Evolutionary conservation across 2,113 vertebrate species (phyloP).

Genomic region (Aramus guarauna): DNA sequence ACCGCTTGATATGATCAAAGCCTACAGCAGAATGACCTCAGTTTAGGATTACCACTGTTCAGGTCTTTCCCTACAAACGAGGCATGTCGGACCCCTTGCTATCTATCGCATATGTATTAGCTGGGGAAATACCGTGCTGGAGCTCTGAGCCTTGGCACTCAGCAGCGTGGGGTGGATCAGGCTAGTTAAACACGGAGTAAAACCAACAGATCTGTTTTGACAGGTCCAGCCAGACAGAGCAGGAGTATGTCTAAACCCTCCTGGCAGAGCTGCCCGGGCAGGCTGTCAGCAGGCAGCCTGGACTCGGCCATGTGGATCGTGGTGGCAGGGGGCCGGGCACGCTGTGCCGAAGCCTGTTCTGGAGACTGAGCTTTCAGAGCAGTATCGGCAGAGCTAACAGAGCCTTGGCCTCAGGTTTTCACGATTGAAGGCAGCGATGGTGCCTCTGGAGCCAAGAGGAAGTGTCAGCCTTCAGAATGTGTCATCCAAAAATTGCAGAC

Average conservation of each 20-base stretch:
- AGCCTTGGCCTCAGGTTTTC: neutral
- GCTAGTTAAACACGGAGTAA: neutral
- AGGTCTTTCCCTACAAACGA: neutral
- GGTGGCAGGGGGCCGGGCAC: neutral
- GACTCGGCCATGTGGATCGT: rapidly evolving
- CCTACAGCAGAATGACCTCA: neutral
- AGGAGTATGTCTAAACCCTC: neutral
- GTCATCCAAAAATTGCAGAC: neutral
- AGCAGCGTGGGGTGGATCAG: neutral
- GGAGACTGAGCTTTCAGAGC: neutral
- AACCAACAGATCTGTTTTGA: neutral
- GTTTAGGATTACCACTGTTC: neutral
- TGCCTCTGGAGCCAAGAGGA: neutral
- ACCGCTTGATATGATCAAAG: neutral
- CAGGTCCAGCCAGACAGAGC: neutral
- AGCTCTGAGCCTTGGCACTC: neutral
- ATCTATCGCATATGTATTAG: neutral
- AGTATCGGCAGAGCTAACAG: neutral
- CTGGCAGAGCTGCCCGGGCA: neutral
- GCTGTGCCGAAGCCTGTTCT: rapidly evolving
- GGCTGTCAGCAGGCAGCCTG: neutral
- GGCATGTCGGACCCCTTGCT: neutral
- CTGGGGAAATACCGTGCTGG: neutral
- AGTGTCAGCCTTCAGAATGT: neutral
- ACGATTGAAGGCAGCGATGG: neutral